Conservation (phyloP, 2,888 invertebrate genomes). For the Troides helena region DNA sequence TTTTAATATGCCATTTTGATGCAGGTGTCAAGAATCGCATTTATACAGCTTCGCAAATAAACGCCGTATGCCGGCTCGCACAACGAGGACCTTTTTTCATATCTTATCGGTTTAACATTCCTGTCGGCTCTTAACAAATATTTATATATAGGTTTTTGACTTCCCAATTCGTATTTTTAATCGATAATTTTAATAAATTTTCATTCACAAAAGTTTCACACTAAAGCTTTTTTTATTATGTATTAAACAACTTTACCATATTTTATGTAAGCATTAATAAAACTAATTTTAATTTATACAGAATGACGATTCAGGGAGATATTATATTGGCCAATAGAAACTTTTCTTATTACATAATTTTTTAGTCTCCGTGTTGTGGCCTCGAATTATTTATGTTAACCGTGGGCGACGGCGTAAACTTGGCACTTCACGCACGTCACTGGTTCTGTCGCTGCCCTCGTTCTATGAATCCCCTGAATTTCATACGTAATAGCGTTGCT, state of each 20-base stretch:
- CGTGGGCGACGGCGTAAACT: slow-evolving; percentile 60
- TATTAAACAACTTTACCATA: not conserved
- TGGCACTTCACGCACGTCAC: slow-evolving; percentile 60
- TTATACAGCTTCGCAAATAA: slow-evolving; percentile 41
- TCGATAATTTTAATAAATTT: not conserved
- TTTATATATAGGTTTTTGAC: slow-evolving; percentile 39
- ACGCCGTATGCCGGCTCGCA: slow-evolving; percentile 25
- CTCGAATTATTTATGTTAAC: slow-evolving; percentile 64
- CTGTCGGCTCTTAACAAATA: slow-evolving; percentile 43
- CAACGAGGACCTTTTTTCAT: slow-evolving; percentile 36
- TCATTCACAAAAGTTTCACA: not conserved
- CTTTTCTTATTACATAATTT: slow-evolving; percentile 25
- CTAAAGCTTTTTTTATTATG: not conserved
- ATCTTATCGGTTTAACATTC: slow-evolving; percentile 42
- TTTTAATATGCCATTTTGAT: slow-evolving; percentile 6
- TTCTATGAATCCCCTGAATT: slow-evolving; percentile 48
- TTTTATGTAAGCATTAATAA: not conserved
- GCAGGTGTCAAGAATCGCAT: slow-evolving; percentile 35
- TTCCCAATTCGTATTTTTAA: slow-evolving; percentile 29
- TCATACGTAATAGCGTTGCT: slow-evolving; percentile 44
- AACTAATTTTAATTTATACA: too few species aligned
- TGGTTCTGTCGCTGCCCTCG: slow-evolving; percentile 38
- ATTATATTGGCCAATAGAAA: slow-evolving; percentile 5
- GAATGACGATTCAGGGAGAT: not conserved
- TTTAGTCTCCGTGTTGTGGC: slow-evolving; percentile 45